Conservation (phyloP, 2,888 invertebrate genomes). For the Torymus auratus region DNA sequence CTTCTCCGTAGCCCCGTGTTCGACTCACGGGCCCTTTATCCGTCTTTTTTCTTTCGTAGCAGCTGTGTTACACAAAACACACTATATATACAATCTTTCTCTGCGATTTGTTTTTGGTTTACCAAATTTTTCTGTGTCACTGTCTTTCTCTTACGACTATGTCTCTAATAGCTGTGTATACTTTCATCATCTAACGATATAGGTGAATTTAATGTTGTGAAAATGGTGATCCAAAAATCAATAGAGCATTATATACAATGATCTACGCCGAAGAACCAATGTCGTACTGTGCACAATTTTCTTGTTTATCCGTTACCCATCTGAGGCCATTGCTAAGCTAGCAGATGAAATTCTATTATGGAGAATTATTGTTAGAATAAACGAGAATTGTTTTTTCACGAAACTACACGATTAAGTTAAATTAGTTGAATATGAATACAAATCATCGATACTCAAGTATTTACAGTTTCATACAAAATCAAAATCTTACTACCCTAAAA, state of each 20-base stretch:
- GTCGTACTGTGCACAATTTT: conserved; percentile 40
- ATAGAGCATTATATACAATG: conserved; percentile 11
- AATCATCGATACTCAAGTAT: too few relatives aligned
- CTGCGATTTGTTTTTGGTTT: conserved; percentile 25
- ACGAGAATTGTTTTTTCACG: neutral
- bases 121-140: conserved; percentile 21
- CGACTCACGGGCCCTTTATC: neutral
- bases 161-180: neutral
- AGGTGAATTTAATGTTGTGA: conserved; percentile 15
- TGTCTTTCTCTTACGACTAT: conserved; percentile 14
- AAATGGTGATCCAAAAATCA: conserved; percentile 46
- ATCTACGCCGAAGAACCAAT: conserved; percentile 1
- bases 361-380: conserved; percentile 1
- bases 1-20: neutral
- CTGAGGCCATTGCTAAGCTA: conserved; percentile 11
- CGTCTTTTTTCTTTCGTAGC: conserved; percentile 27
- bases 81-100: conserved; percentile 11
- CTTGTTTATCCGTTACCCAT: conserved; percentile 19
- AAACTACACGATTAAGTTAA: too few relatives aligned
- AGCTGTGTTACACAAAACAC: conserved; percentile 20
- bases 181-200: conserved; percentile 10
- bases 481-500: too few relatives aligned
- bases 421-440: too few relatives aligned
- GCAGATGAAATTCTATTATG: neutral
- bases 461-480: too few relatives aligned